A percentile compares a stretch with the other conserved stretches of the same genome.
Evolutionary conservation across 2,797 vertebrate species (phyloP).

Genomic region (Periophthalmus magnuspinnatus): DNA sequence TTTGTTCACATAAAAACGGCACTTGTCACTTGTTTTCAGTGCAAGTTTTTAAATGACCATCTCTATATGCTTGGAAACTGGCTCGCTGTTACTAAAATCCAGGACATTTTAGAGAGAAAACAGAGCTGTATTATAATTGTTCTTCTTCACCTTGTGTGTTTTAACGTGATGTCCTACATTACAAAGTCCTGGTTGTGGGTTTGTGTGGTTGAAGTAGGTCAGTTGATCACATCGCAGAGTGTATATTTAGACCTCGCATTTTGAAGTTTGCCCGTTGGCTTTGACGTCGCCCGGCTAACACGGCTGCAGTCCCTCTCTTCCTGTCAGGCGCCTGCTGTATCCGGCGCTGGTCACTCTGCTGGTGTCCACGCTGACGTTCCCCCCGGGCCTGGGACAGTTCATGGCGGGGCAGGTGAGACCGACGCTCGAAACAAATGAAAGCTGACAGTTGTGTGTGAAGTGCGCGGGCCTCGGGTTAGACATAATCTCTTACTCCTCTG

Average conservation of each 20-base stretch:
- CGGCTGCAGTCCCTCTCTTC: slow-evolving; percentile 69
- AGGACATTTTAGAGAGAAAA: neutral
- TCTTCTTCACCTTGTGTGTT: neutral
- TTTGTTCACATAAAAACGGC: too few relatives aligned
- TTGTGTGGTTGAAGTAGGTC: slow-evolving; percentile 36
- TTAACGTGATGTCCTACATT: slow-evolving; percentile 11
- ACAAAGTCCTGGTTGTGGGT: slow-evolving; percentile 19
- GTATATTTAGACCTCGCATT: slow-evolving; percentile 31
- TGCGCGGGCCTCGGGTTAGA: neutral
- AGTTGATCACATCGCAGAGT: slow-evolving; percentile 22
- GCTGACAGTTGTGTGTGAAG: slow-evolving; percentile 6
- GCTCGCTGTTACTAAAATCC: neutral
- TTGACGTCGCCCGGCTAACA: slow-evolving; percentile 64
- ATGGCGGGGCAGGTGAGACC: slow-evolving; percentile 95
- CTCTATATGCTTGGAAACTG: neutral
- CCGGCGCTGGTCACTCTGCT: slow-evolving; percentile 93
- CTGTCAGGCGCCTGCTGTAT: slow-evolving; percentile 90
- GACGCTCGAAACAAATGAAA: slow-evolving; percentile 20
- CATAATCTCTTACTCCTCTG: neutral
- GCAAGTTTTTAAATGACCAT: neutral
- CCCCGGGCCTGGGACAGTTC: slow-evolving; percentile 95
- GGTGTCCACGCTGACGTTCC: slow-evolving; percentile 93
- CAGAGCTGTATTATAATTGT: neutral
- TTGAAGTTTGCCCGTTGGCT: slow-evolving; percentile 31
- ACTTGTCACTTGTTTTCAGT: neutral